phyloP scores from a whole-genome alignment of 2,888 invertebrate species.

The Notodonta dromedarius region DNA sequence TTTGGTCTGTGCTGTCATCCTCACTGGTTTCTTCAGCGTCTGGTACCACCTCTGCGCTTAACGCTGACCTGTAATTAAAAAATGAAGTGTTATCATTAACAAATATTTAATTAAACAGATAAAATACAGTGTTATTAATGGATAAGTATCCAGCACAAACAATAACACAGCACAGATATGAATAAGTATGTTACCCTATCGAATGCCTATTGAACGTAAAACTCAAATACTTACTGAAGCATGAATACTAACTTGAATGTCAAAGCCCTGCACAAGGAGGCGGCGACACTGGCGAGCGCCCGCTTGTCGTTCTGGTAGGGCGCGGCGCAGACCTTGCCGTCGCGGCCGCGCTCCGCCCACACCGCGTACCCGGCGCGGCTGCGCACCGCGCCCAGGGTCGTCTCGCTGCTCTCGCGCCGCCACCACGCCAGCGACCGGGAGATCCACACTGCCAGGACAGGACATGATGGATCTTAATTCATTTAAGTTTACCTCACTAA shows the following conservation, averaged over 20 bases:
- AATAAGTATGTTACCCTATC: too few species aligned
- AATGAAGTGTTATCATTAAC: too few species aligned
- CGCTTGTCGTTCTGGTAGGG: conserved; percentile 87
- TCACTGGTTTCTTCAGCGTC: conserved; percentile 85
- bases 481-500: too few species aligned
- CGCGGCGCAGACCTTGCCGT: conserved; percentile 92
- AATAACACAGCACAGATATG: too few species aligned
- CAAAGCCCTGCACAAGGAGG: conserved; percentile 90
- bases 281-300: conserved; percentile 88
- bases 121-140: too few species aligned
- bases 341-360: conserved; percentile 92
- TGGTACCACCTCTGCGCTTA: conserved; percentile 87
- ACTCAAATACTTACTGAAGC: too few species aligned
- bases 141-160: too few species aligned
- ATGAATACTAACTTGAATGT: conserved; percentile 86
- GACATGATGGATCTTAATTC: too few species aligned
- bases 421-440: conserved; percentile 88
- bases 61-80: conserved; percentile 84
- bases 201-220: too few species aligned
- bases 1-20: conserved; percentile 80
- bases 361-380: conserved; percentile 92
- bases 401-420: conserved; percentile 85
- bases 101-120: too few species aligned
- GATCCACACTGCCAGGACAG: conserved; percentile 86
- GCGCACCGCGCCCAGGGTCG: conserved; percentile 88